Evolutionary conservation across 2,888 invertebrate genomes (phyloP).

Genomic region (Nephrotoma flavescens): DNA sequence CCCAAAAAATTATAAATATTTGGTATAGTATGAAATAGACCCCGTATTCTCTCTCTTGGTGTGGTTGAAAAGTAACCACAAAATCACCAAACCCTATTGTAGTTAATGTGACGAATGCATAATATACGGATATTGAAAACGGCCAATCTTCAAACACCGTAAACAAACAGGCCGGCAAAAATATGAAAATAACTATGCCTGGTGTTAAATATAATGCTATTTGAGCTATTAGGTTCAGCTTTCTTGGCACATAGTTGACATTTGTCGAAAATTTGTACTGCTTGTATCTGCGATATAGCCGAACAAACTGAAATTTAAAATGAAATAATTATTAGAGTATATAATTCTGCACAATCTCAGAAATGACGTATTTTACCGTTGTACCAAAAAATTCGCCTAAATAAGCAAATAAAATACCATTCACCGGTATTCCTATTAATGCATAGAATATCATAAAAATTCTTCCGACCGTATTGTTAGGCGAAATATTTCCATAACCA

Average conservation of each 20-base stretch:
- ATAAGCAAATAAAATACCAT: constrained; percentile 51
- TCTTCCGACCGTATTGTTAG: constrained; percentile 63
- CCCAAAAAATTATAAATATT: constrained; percentile 72
- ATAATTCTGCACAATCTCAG: background rate
- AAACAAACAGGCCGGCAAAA: constrained; percentile 72
- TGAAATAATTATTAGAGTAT: background rate
- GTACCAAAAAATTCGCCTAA: constrained; percentile 75
- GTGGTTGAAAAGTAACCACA: constrained; percentile 47
- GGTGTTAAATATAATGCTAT: constrained; percentile 76
- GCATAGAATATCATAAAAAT: constrained; percentile 80
- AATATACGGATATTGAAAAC: constrained; percentile 72
- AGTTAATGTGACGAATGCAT: constrained; percentile 72
- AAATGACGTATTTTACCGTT: constrained; percentile 40
- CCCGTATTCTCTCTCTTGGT: constrained; percentile 35
- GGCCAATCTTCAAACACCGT: constrained; percentile 75
- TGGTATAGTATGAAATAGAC: constrained; percentile 56
- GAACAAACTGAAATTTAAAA: constrained; percentile 45
- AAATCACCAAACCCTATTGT: constrained; percentile 90
- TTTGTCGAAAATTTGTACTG: constrained; percentile 45
- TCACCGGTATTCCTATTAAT: constrained; percentile 48
- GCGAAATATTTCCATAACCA: constrained; percentile 82
- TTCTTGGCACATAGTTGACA: constrained; percentile 46
- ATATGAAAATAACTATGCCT: constrained; percentile 73
- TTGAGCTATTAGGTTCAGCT: constrained; percentile 60
- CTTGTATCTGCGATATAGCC: constrained; percentile 69